Conservation (phyloP, 2,888 invertebrate genomes). For the Diarsia dahlii region DNA sequence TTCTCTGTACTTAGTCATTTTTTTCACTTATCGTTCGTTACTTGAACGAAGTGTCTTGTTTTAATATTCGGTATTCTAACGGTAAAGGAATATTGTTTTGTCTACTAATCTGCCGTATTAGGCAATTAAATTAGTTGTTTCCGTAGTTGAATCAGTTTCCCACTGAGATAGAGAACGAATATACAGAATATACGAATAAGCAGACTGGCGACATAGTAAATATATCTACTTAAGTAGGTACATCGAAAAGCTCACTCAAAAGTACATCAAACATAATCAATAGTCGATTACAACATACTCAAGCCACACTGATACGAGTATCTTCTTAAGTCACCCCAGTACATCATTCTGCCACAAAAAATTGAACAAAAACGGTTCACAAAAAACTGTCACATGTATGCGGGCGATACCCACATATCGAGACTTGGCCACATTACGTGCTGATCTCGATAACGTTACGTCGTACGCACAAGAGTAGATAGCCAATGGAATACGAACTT, state of each 20-base stretch:
- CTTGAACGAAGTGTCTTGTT: not conserved
- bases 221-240: not conserved
- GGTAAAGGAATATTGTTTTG: too few relatives aligned
- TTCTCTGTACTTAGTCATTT: not conserved
- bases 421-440: constrained; percentile 43
- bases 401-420: constrained; percentile 63
- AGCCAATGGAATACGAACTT: constrained; percentile 3
- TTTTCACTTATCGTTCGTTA: too few relatives aligned
- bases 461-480: constrained; percentile 10
- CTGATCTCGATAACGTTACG: constrained; percentile 40
- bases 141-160: not conserved
- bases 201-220: not conserved
- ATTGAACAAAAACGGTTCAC: constrained; percentile 24
- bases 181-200: too few relatives aligned
- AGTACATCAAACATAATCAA: not conserved
- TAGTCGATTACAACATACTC: constrained; percentile 3
- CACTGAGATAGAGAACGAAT: not conserved
- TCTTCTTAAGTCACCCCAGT: constrained; percentile 6
- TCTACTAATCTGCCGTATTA: too few relatives aligned
- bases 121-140: not conserved
- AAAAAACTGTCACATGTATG: constrained; percentile 61
- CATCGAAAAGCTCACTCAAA: not conserved
- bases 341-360: constrained; percentile 45
- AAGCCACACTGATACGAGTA: constrained; percentile 15
- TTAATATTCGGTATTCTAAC: too few relatives aligned